phyloP scores from a whole-genome alignment of 1,140 invertebrate genomes.

The Carcinoscorpius rotundicauda region DNA sequence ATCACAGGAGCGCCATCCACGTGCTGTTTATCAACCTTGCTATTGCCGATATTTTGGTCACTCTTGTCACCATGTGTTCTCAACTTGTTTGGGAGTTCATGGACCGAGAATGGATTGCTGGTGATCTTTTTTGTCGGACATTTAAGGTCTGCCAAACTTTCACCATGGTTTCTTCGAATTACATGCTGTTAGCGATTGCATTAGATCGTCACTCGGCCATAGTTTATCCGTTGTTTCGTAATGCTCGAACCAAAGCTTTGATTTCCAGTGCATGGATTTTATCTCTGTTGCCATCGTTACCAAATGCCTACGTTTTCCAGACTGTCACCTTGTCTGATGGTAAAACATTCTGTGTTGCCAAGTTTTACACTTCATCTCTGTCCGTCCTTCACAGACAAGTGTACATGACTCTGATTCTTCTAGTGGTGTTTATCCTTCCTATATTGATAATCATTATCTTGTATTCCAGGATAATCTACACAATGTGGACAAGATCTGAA shows the following conservation, averaged over 20 bases:
- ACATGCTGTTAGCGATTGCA: slow-evolving; percentile 35
- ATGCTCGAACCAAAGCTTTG: neutral
- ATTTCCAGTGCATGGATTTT: slow-evolving; percentile 7
- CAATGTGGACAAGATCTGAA: neutral
- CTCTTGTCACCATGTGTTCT: slow-evolving; percentile 28
- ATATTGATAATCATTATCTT: neutral
- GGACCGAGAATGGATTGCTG: slow-evolving; percentile 31
- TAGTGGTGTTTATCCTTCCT: neutral
- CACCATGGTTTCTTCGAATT: slow-evolving; percentile 33
- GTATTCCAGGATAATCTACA: neutral
- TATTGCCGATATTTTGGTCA: slow-evolving; percentile 31
- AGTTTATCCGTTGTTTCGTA: slow-evolving; percentile 6
- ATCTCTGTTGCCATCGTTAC: slow-evolving; percentile 11
- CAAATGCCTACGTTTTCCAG: slow-evolving; percentile 15
- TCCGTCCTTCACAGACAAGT: neutral
- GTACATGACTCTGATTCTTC: neutral
- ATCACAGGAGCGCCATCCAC: slow-evolving; percentile 4
- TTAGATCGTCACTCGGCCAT: slow-evolving; percentile 31
- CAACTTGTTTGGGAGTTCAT: slow-evolving; percentile 35
- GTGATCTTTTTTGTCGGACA: slow-evolving; percentile 29
- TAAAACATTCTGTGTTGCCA: neutral
- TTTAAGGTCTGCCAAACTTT: slow-evolving; percentile 34
- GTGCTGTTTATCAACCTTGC: slow-evolving; percentile 33
- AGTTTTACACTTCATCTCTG: neutral
- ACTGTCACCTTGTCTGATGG: neutral